Evolutionary conservation across 2,113 vertebrate genomes (phyloP).

Genomic region (Mirza zaza): DNA sequence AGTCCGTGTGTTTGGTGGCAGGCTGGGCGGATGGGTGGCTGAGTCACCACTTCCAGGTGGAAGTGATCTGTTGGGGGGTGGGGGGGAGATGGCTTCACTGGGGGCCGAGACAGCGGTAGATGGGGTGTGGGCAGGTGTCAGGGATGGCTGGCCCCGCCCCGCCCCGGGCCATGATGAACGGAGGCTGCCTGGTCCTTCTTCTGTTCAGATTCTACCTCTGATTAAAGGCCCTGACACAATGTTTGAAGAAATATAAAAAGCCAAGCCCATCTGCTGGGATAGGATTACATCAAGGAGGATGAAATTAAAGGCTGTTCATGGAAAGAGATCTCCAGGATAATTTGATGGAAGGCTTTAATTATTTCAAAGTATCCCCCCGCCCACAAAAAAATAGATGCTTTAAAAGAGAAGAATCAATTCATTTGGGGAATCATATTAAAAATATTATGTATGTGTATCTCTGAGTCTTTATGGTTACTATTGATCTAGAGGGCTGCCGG

Average conservation of each 20-base stretch:
- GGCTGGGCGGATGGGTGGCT: neutral
- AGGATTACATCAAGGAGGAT: conserved; percentile 82
- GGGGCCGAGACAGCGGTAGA: fast-evolving
- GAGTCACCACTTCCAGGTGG: conserved; percentile 40
- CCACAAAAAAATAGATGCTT: conserved; percentile 74
- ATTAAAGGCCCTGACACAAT: conserved; percentile 76
- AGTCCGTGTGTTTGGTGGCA: neutral
- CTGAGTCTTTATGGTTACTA: conserved; percentile 59
- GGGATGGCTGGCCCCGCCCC: too few relatives aligned
- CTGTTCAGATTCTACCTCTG: conserved; percentile 61
- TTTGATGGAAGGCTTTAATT: conserved; percentile 88
- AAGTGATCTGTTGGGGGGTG: neutral
- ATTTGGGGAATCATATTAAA: conserved; percentile 76
- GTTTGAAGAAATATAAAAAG: conserved; percentile 70
- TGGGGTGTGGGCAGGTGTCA: neutral
- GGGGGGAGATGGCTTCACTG: neutral
- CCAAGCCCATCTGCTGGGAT: conserved; percentile 78
- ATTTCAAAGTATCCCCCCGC: conserved; percentile 78
- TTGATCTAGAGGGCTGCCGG: conserved; percentile 66
- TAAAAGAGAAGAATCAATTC: conserved; percentile 67
- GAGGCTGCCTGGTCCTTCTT: neutral
- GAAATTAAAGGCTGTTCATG: conserved; percentile 86
- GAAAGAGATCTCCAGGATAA: conserved; percentile 82
- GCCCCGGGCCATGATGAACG: neutral
- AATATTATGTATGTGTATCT: conserved; percentile 71